These are phyloP conservation scores for Astyanax mexicanus DNA, from an alignment of 2,797 vertebrate species.

Conservation along the genomic window DNA sequence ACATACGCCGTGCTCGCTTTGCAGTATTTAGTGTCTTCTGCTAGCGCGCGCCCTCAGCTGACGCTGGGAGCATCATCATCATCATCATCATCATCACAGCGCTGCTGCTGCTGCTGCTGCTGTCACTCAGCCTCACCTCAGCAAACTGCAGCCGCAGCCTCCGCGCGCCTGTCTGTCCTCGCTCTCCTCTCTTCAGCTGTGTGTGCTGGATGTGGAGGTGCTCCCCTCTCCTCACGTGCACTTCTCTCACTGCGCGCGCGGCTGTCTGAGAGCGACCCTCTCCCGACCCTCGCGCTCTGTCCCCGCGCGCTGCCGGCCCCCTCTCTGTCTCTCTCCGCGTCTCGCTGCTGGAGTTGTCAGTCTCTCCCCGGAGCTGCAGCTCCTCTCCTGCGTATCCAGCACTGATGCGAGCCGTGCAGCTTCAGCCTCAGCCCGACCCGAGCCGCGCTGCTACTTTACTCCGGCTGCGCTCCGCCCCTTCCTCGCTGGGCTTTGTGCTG, in stretches of 20 bases:
- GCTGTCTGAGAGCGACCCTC: conserved; percentile 65
- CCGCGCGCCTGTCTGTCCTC: conserved; percentile 70
- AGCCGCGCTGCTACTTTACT: conserved; percentile 80
- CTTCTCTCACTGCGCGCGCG: too few species aligned
- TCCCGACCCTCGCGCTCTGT: not conserved
- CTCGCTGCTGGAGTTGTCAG: conserved; percentile 61
- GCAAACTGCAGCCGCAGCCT: conserved; percentile 61
- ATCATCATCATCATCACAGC: conserved; percentile 11
- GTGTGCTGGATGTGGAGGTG: too few species aligned
- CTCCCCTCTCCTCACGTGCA: conserved; percentile 68
- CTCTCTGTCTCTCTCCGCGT: conserved; percentile 54
- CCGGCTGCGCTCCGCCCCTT: conserved; percentile 80
- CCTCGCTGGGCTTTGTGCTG: conserved; percentile 53
- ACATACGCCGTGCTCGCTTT: conserved; percentile 47
- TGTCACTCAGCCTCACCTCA: conserved; percentile 73
- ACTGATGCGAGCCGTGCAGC: conserved; percentile 38
- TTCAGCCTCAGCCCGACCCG: conserved; percentile 53
- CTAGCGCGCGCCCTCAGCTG: conserved; percentile 48
- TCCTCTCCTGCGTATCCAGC: not conserved
- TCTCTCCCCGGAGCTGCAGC: conserved; percentile 4
- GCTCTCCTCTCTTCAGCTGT: conserved; percentile 69
- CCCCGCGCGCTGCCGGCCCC: conserved; percentile 52
- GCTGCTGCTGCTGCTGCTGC: not conserved
- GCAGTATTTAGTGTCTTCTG: conserved; percentile 34
- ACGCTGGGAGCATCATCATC: not conserved